Evolutionary conservation across 2,113 vertebrate genomes (phyloP).

Genomic region (Fulmarus glacialis): DNA sequence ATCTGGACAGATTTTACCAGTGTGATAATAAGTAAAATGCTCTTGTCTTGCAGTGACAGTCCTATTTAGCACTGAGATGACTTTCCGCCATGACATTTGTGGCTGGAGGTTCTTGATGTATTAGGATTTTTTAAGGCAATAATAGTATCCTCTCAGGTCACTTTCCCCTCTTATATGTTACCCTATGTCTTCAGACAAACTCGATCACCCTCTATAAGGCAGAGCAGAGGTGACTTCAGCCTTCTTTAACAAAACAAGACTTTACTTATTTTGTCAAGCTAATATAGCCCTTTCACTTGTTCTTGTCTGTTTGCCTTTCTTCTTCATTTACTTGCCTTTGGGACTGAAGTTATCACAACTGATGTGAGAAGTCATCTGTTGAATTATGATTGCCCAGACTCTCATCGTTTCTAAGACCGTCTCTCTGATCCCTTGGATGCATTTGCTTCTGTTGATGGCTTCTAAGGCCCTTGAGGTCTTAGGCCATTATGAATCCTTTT

Average conservation of each 20-base stretch:
- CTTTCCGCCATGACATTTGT: background rate
- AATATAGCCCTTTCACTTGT: background rate
- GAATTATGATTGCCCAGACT: background rate
- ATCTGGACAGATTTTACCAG: background rate
- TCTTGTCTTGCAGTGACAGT: background rate
- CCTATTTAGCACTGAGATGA: background rate
- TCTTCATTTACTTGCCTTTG: background rate
- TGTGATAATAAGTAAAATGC: background rate
- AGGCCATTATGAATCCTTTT: background rate
- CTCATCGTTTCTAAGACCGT: background rate
- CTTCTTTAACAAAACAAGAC: background rate
- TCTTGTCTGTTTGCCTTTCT: background rate
- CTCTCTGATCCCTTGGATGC: background rate
- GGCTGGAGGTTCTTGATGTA: background rate
- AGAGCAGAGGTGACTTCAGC: background rate
- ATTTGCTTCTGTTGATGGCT: background rate
- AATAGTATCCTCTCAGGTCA: background rate
- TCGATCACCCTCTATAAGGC: background rate
- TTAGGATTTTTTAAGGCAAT: background rate
- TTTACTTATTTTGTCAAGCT: background rate
- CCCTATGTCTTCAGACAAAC: background rate
- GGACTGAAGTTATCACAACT: background rate
- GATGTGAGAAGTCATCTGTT: background rate
- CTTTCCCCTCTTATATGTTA: background rate
- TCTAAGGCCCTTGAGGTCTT: background rate